These are phyloP conservation scores for Neolamprologus brichardi DNA, from an alignment of 2,113 vertebrate genomes.

Conservation along the genomic window DNA sequence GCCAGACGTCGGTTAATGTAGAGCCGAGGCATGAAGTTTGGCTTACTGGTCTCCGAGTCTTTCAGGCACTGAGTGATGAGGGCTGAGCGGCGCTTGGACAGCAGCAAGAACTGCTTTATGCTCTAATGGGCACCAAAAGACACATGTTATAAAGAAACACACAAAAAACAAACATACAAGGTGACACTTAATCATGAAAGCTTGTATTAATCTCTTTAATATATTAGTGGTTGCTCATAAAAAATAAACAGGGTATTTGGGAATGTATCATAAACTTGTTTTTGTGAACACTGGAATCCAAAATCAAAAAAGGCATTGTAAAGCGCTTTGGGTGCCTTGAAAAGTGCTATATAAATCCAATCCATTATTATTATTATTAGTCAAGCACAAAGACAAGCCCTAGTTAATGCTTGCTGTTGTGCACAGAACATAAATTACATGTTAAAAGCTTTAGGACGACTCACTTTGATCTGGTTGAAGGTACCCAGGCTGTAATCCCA, in stretches of 20 bases:
- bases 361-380: too few species aligned
- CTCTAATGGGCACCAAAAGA: conserved; percentile 67
- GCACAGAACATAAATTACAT: rapidly evolving
- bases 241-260: not conserved
- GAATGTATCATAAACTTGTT: not conserved
- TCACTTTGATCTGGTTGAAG: conserved; percentile 92
- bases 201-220: not conserved
- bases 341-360: too few species aligned
- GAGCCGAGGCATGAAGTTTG: conserved; percentile 94
- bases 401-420: not conserved
- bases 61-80: conserved; percentile 94
- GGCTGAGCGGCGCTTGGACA: conserved; percentile 88
- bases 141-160: not conserved
- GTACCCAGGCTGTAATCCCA: conserved; percentile 95
- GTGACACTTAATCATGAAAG: not conserved
- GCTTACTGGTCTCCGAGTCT: conserved; percentile 93
- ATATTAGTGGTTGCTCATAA: not conserved
- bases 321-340: too few species aligned
- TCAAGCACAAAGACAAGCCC: not conserved
- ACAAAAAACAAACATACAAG: not conserved
- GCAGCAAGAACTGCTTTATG: conserved; percentile 92
- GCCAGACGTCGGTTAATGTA: conserved; percentile 96
- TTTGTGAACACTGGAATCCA: not conserved
- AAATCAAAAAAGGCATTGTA: not conserved
- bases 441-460: not conserved